Conservation (phyloP, 92 coral and sea anemone genomes). For the Virgularia gustaviana region DNA sequence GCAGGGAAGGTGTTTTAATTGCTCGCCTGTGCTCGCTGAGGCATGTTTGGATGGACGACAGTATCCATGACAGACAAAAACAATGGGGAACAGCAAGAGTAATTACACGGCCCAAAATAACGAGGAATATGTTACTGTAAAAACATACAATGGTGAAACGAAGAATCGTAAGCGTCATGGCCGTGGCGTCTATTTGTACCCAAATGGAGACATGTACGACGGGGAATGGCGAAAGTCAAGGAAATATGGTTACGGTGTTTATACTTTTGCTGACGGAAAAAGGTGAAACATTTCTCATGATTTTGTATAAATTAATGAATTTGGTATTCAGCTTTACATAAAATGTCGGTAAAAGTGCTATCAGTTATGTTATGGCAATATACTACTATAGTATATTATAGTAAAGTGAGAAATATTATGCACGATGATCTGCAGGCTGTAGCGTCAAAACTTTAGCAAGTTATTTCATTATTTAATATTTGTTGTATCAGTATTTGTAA, state of each 20-base stretch:
- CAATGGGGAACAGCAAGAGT: conserved; percentile 9
- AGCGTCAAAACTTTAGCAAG: too few relatives aligned
- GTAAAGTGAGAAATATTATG: too few relatives aligned
- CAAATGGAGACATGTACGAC: conserved; percentile 91
- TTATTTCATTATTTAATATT: too few relatives aligned
- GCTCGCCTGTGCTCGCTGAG: conserved; percentile 57
- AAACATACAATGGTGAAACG: conserved; percentile 61
- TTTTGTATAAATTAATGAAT: too few relatives aligned
- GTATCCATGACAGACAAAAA: conserved; percentile 74
- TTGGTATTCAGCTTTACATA: too few relatives aligned
- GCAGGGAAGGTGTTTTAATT: not conserved
- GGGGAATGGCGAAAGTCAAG: conserved; percentile 92
- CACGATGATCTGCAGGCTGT: too few relatives aligned
- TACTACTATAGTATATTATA: too few relatives aligned
- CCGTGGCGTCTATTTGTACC: conserved; percentile 73
- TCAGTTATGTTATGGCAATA: too few relatives aligned
- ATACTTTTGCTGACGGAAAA: conserved; percentile 66
- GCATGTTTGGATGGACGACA: conserved; percentile 56
- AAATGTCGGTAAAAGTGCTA: too few relatives aligned
- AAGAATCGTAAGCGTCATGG: conserved; percentile 81
- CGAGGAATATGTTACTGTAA: conserved; percentile 62
- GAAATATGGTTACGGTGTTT: conserved; percentile 80
- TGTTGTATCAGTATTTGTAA: too few relatives aligned
- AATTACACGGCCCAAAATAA: not conserved
- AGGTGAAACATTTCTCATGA: too few relatives aligned